Evolutionary conservation across 2,888 invertebrate genomes (phyloP).

Genomic region (Oxyscelio sp.): DNA sequence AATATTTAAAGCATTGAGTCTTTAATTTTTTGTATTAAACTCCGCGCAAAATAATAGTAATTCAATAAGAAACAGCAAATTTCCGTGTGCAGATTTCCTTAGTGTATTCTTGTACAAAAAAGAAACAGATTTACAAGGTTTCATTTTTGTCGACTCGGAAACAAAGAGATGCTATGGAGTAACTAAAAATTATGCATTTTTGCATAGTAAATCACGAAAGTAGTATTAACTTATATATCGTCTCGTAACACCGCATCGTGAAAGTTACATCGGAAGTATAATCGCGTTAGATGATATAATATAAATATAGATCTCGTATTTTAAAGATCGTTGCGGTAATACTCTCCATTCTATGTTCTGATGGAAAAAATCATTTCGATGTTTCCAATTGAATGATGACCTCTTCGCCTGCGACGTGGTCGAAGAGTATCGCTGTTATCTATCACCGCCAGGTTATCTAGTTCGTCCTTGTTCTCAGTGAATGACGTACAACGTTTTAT

Average conservation of each 20-base stretch:
- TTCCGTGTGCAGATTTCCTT: background rate
- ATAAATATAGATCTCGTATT: conserved; percentile 43
- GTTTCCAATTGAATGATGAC: too few relatives aligned
- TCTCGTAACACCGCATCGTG: conserved; percentile 37
- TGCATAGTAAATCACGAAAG: conserved; percentile 47
- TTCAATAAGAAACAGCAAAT: background rate
- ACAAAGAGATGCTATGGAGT: conserved; percentile 36
- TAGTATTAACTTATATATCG: conserved; percentile 27
- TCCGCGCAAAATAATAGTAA: conserved; percentile 2
- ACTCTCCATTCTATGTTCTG: too few relatives aligned
- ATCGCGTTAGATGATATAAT: conserved; percentile 52
- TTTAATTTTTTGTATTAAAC: background rate
- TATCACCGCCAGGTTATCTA: too few relatives aligned
- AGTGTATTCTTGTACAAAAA: background rate
- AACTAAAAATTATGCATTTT: conserved; percentile 43
- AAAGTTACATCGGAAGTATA: conserved; percentile 57
- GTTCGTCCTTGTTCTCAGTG: too few relatives aligned
- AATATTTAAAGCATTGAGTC: background rate
- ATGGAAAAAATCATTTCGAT: too few relatives aligned
- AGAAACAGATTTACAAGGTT: background rate
- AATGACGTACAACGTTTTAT: too few relatives aligned
- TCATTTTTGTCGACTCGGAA: conserved; percentile 7
- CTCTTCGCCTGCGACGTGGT: too few relatives aligned
- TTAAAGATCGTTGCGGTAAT: too few relatives aligned
- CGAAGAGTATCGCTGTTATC: too few relatives aligned